These are phyloP conservation scores for Phymorhynchus buccinoides DNA, from an alignment of 1,140 invertebrate genomes.

Conservation along the genomic window DNA sequence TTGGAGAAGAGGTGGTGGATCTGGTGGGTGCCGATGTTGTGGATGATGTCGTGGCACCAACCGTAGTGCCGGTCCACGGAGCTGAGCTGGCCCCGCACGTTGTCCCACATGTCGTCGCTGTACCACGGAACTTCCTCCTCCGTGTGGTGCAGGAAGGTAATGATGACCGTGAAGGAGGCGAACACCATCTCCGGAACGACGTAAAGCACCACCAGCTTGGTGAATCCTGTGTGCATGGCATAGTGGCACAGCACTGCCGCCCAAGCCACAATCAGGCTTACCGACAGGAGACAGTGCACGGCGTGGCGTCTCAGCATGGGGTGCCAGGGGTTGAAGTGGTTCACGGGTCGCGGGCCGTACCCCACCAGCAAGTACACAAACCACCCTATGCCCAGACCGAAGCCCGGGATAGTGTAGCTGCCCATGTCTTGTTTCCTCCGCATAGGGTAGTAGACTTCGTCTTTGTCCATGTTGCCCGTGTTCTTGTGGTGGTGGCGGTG, in stretches of 20 bases:
- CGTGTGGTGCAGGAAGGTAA: slow-evolving; percentile 74
- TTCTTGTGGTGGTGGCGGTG: slow-evolving; percentile 67
- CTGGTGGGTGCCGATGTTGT: slow-evolving; percentile 74
- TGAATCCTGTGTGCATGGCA: slow-evolving; percentile 46
- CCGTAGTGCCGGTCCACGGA: slow-evolving; percentile 74
- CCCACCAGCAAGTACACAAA: slow-evolving; percentile 62
- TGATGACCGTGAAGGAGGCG: slow-evolving; percentile 68
- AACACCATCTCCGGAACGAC: slow-evolving; percentile 71
- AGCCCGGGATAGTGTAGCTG: slow-evolving; percentile 49
- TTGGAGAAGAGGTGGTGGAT: slow-evolving; percentile 74
- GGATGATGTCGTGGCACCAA: slow-evolving; percentile 72
- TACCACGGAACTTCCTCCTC: slow-evolving; percentile 73
- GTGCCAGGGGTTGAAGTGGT: slow-evolving; percentile 60
- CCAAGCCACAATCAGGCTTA: slow-evolving; percentile 60
- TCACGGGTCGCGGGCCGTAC: slow-evolving; percentile 59
- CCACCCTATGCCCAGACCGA: slow-evolving; percentile 66
- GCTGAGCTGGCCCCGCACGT: slow-evolving; percentile 72
- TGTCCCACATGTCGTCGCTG: slow-evolving; percentile 71
- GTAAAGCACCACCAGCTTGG: slow-evolving; percentile 68
- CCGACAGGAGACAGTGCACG: slow-evolving; percentile 55
- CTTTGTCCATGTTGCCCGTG: slow-evolving; percentile 67
- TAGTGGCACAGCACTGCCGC: slow-evolving; percentile 57
- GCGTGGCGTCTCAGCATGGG: slow-evolving; percentile 54
- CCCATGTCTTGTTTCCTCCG: slow-evolving; percentile 42
- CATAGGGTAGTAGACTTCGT: slow-evolving; percentile 68